Evolutionary conservation across 2,113 vertebrate species (phyloP).

Genomic region (Forbesichthys papilliferus): DNA sequence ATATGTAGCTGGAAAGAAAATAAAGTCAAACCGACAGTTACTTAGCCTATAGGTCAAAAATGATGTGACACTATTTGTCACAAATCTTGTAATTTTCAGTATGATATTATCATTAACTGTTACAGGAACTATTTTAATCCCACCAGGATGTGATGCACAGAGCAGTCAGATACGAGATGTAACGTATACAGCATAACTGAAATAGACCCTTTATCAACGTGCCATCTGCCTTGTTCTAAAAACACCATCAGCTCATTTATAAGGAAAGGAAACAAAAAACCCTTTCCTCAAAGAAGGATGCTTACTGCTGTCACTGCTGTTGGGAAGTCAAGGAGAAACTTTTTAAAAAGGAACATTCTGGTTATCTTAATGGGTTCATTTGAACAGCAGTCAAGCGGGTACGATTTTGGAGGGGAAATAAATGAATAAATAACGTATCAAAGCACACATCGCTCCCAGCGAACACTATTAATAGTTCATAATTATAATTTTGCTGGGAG

Average conservation of each 20-base stretch:
- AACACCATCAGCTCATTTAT: constrained; percentile 14
- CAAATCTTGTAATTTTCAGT: constrained; percentile 3
- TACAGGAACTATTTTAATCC: constrained; percentile 29
- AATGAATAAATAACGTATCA: no score
- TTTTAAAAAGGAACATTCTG: constrained; percentile 5
- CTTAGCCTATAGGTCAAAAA: background rate
- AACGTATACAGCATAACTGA: constrained; percentile 1
- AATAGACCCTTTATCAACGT: constrained; percentile 31
- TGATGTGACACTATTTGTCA: background rate
- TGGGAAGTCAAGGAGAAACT: constrained; percentile 7
- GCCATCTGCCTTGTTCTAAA: constrained; percentile 39
- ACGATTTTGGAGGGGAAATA: no score
- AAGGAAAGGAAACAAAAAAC: constrained; percentile 7
- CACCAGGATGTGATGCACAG: background rate
- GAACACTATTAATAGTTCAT: no score
- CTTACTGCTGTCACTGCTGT: background rate
- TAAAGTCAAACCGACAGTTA: background rate
- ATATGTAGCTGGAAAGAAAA: no score
- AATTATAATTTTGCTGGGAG: no score
- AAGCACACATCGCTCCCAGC: no score
- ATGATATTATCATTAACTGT: background rate
- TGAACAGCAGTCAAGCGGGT: no score
- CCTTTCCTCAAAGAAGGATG: constrained; percentile 34
- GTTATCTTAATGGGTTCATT: constrained; percentile 3
- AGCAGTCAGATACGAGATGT: constrained; percentile 24